Evolutionary conservation across 2,797 vertebrate species (phyloP), one percentile per base, ranked within the genome.

Genomic region (Pampus argenteus): DNA sequence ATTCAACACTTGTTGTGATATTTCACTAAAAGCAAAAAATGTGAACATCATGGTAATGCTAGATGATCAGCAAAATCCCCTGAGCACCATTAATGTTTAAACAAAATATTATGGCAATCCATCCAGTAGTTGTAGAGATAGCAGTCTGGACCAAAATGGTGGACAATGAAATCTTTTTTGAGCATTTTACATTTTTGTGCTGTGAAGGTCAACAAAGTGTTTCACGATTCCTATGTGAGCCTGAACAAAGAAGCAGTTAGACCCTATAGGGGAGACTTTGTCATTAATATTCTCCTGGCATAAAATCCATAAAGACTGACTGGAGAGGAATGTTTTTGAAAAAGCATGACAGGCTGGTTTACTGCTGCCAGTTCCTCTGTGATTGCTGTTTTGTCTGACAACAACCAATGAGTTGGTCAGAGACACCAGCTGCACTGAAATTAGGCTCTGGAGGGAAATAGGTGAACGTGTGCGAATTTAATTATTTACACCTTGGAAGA

Each of bases 211-310:
- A 86, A 47, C 68, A 17, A 48, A 47, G 49, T 67, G 68, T 73
- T 73, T 84, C 48, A 62, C 55, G 69, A 59, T 75, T 76, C 68
- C 66, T 81, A 15, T 70, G 57, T 55, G 67, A 74, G 78, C 64
- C 68, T 68, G n/a, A 77, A 82, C 76, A 83, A 88, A 86, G 65
- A 76, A 71, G 73, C 66, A 45, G 51, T 59, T n/a, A 9, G 31
- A 76, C 78, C 70, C 81, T 52, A 13, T n/a, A 45, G 72, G 70
- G 42, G 40, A 73, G 45, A 48, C 40, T 64, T 29, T 71, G 25
- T 73, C 59, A 68, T 84, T 82, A 71, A 77, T 73, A 85, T 82
- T 88, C 84, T 83, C 55, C 66, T 74, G 71, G 60, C 76, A 66
- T 81, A 52, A 82, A 83, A 65, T 55, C 69, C 57, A 74, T 83